Percentiles rank a stretch among this genome's conserved stretches.
Evolutionary conservation across 2,888 invertebrate species (phyloP).

Genomic region (Notodonta ziczac): DNA sequence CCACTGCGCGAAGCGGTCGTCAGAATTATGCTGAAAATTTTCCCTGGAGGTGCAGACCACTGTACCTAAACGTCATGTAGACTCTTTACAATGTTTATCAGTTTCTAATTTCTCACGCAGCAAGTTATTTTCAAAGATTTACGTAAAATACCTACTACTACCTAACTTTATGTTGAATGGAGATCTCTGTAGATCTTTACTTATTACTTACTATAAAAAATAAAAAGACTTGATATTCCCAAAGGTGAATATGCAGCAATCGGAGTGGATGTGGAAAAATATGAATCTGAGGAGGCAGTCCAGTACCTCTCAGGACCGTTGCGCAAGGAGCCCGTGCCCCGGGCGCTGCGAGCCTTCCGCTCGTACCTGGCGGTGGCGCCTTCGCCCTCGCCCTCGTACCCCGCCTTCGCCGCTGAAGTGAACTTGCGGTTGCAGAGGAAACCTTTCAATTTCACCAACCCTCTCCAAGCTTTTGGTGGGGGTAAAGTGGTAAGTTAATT

Average conservation of each 20-base stretch:
- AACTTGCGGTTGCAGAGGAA: constrained; percentile 93
- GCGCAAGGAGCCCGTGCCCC: constrained; percentile 85
- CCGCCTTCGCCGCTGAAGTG: constrained; percentile 89
- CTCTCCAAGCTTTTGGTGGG: constrained; percentile 88
- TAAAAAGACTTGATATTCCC: constrained; percentile 10
- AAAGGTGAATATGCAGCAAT: constrained; percentile 97
- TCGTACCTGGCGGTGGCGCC: constrained; percentile 94
- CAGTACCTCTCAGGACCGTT: constrained; percentile 92
- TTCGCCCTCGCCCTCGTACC: constrained; percentile 89
- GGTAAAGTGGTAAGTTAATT: constrained; percentile 86
- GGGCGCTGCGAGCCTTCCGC: constrained; percentile 89
- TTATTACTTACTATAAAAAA: neutral
- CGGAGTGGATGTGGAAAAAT: constrained; percentile 95
- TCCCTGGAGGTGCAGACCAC: too few relatives aligned
- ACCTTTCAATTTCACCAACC: constrained; percentile 95
- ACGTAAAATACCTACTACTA: too few relatives aligned
- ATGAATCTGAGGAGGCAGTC: constrained; percentile 90
- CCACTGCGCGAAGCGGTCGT: too few relatives aligned
- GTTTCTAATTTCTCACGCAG: too few relatives aligned
- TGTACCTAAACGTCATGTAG: too few relatives aligned
- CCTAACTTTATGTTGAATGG: too few relatives aligned
- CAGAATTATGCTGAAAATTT: too few relatives aligned
- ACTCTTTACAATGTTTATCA: too few relatives aligned
- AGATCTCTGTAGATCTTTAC: too few relatives aligned
- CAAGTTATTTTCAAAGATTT: too few relatives aligned